These are phyloP conservation scores for Penelope pileata DNA, from an alignment of 2,113 vertebrate genomes.

Conservation along the genomic window DNA sequence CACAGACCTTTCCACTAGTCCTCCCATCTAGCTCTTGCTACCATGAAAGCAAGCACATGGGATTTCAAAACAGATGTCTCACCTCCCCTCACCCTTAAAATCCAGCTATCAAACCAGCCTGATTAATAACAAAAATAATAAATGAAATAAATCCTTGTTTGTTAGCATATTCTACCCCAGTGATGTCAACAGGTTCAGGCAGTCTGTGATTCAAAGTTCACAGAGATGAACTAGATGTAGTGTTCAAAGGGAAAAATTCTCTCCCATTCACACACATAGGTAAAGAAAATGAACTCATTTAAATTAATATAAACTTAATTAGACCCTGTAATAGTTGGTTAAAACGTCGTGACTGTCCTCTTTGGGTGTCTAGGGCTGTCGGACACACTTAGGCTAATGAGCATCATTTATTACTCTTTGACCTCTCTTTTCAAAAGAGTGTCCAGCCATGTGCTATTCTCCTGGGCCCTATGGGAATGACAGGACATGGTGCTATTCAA, in stretches of 20 bases:
- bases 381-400: background rate
- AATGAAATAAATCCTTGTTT: background rate
- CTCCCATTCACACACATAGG: background rate
- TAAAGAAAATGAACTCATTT: background rate
- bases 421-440: background rate
- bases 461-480: background rate
- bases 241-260: background rate
- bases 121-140: background rate
- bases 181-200: background rate
- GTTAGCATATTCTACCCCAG: background rate
- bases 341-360: background rate
- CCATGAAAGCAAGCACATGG: background rate
- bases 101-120: background rate
- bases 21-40: background rate
- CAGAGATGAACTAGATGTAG: background rate
- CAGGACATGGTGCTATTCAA: background rate
- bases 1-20: background rate
- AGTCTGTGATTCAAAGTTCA: background rate
- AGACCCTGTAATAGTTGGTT: background rate
- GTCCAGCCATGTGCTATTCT: background rate
- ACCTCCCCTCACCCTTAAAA: background rate
- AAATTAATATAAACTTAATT: background rate
- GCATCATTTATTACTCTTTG: background rate
- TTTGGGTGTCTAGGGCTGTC: background rate
- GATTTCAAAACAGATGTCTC: constrained; percentile 5